These are phyloP conservation scores for Enteromius argenteus DNA, from an alignment of 2,797 vertebrate species.

Conservation along the genomic window DNA sequence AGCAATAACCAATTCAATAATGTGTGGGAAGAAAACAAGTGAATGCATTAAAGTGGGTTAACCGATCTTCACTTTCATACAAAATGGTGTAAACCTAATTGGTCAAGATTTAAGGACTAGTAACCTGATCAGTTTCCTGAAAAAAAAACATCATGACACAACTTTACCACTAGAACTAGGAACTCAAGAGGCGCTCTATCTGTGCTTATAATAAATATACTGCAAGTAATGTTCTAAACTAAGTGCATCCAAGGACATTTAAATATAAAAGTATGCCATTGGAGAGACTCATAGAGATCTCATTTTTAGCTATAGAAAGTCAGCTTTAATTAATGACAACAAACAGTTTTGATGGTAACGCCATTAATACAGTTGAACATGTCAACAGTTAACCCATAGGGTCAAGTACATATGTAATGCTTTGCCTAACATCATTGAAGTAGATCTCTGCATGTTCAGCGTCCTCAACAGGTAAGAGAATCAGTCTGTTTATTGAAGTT, in stretches of 20 bases:
- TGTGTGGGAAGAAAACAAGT: not conserved
- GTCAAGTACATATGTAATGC: not conserved
- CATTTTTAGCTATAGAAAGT: not conserved
- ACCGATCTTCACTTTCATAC: not conserved
- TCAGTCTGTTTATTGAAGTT: not conserved
- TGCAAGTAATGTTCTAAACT: not conserved
- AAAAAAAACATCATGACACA: not conserved
- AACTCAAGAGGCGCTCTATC: not conserved
- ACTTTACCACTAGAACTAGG: not conserved
- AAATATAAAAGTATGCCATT: conserved; percentile 5
- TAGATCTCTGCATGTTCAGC: not conserved
- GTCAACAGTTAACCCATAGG: conserved; percentile 32
- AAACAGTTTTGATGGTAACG: conserved; percentile 5
- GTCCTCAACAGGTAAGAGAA: conserved; percentile 20
- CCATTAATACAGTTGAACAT: conserved; percentile 6
- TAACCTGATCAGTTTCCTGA: not conserved
- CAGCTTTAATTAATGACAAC: conserved; percentile 24
- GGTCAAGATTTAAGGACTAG: not conserved
- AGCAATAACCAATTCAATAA: not conserved
- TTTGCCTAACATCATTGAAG: not conserved
- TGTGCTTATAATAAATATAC: conserved; percentile 6
- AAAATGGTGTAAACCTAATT: not conserved
- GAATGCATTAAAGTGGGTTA: not conserved
- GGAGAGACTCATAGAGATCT: not conserved
- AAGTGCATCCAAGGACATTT: not conserved